These are phyloP conservation scores for Archocentrus centrarchus DNA, from an alignment of 2,113 vertebrate species.

Conservation along the genomic window DNA sequence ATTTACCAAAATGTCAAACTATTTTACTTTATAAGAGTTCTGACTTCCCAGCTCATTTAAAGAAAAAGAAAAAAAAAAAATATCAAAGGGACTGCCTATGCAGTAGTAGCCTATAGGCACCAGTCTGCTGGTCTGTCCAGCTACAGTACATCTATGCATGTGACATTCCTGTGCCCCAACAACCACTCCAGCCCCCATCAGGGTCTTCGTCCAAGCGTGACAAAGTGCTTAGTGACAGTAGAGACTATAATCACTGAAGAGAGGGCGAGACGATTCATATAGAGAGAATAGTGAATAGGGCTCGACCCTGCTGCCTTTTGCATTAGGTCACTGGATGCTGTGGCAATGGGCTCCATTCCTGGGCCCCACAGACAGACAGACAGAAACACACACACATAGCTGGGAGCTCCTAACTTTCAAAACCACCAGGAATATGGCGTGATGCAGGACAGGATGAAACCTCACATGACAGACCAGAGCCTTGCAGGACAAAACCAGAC, in stretches of 20 bases:
- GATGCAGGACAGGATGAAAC: conserved; percentile 51
- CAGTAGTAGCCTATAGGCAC: conserved; percentile 22
- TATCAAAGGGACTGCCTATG: background rate
- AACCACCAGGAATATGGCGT: conserved; percentile 40
- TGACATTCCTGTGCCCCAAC: conserved; percentile 71
- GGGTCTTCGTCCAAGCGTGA: conserved; percentile 66
- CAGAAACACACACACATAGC: conserved; percentile 28
- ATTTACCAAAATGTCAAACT: background rate
- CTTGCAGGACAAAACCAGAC: conserved; percentile 21
- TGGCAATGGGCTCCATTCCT: conserved; percentile 64
- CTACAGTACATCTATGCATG: conserved; percentile 53
- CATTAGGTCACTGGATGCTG: conserved; percentile 77
- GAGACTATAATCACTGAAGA: conserved; percentile 62
- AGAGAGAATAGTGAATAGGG: conserved; percentile 56
- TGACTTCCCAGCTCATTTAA: background rate
- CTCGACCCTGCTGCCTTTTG: conserved; percentile 70
- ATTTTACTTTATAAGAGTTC: background rate
- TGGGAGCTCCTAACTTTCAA: conserved; percentile 47
- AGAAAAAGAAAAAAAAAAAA: background rate
- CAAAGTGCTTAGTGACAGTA: conserved; percentile 74
- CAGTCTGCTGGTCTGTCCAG: conserved; percentile 21
- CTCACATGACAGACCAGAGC: conserved; percentile 54
- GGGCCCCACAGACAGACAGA: conserved; percentile 32
- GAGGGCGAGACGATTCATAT: conserved; percentile 42
- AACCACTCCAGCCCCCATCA: conserved; percentile 34